Conservation (phyloP, 2,888 invertebrate species). For the Spisula subtruncata region DNA sequence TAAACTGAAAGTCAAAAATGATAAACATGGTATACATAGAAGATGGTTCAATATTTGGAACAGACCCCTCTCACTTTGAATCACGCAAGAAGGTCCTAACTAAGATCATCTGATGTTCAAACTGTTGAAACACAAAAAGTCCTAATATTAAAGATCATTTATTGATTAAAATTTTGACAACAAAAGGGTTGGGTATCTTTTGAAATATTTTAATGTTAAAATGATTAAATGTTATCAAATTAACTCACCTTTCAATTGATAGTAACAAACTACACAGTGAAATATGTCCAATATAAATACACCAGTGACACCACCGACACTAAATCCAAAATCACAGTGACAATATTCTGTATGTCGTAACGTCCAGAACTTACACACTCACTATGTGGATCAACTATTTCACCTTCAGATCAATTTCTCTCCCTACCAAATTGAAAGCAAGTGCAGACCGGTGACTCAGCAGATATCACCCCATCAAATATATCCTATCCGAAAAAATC, state of each 20-base stretch:
- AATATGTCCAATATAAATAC: not conserved
- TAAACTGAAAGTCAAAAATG: too few relatives aligned
- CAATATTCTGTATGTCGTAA: not conserved
- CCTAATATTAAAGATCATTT: too few relatives aligned
- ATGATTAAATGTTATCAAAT: not conserved
- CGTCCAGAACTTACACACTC: not conserved
- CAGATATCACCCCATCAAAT: constrained; percentile 5
- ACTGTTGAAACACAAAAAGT: too few relatives aligned
- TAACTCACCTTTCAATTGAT: constrained; percentile 22
- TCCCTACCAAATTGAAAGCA: constrained; percentile 24
- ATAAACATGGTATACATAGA: too few relatives aligned
- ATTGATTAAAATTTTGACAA: too few relatives aligned
- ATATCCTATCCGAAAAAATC: constrained; percentile 33
- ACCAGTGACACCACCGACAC: not conserved
- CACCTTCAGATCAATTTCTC: not conserved
- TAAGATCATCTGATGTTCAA: too few relatives aligned
- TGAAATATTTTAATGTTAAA: too few relatives aligned
- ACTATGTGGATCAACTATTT: not conserved
- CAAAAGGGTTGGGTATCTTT: too few relatives aligned
- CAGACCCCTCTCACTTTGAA: too few relatives aligned
- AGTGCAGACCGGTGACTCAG: not conserved
- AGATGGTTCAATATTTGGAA: too few relatives aligned
- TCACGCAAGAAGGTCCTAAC: too few relatives aligned
- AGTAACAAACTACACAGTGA: not conserved
- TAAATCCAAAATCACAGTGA: constrained; percentile 17